These are phyloP conservation scores for Drosophila orena DNA, from an alignment of 1,140 invertebrate species.

Conservation along the genomic window DNA sequence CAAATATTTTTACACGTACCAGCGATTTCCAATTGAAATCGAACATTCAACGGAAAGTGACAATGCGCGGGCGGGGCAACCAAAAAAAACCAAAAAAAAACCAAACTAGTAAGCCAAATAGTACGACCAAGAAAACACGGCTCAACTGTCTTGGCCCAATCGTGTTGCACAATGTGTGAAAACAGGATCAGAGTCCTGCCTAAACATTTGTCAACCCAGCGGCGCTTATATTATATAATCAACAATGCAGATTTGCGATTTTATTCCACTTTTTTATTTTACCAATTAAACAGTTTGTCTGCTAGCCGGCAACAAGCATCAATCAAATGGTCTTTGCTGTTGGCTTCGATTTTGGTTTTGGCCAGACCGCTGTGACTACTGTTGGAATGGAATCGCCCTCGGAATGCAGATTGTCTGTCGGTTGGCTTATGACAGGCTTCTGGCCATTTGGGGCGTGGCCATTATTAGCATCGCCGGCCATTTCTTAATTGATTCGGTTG, in stretches of 20 bases:
- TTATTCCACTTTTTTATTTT: conserved; percentile 11
- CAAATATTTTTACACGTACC: conserved; percentile 80
- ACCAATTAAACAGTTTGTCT: conserved; percentile 80
- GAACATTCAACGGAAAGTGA: conserved; percentile 55
- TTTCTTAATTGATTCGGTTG: conserved; percentile 78
- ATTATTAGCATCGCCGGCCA: conserved; percentile 76
- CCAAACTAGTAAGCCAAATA: not conserved
- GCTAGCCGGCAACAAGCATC: conserved; percentile 68
- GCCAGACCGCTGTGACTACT: not conserved
- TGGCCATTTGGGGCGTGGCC: conserved; percentile 39
- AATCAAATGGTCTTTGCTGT: conserved; percentile 59
- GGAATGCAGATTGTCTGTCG: conserved; percentile 42
- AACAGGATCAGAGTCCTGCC: conserved; percentile 80
- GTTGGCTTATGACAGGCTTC: conserved; percentile 40
- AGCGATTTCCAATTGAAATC: conserved; percentile 73
- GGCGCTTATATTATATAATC: conserved; percentile 77
- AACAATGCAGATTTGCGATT: conserved; percentile 39
- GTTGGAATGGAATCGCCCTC: conserved; percentile 41
- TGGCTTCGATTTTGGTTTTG: not conserved
- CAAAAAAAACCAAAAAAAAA: conserved; percentile 3
- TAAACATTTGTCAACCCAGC: conserved; percentile 78
- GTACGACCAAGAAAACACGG: conserved; percentile 18
- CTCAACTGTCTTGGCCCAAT: conserved; percentile 41
- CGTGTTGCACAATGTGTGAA: conserved; percentile 81
- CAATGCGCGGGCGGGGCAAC: conserved; percentile 70